Conservation (phyloP, 2,113 vertebrate genomes). For the Drymodes brunneopygia region DNA sequence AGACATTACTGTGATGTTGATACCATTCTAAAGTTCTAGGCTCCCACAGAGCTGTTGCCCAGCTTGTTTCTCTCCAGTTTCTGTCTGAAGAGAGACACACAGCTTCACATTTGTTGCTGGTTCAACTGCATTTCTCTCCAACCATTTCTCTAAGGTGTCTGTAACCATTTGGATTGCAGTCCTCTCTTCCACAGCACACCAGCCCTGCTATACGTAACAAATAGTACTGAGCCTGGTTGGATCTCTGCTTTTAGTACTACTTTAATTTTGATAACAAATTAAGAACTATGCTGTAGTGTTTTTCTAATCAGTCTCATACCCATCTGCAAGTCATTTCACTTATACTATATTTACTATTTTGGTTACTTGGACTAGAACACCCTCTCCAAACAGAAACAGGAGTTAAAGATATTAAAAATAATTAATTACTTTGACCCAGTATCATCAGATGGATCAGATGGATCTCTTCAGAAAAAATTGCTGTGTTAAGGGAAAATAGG, state of each 20-base stretch:
- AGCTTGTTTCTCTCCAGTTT: neutral
- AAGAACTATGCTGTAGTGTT: neutral
- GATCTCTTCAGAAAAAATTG: neutral
- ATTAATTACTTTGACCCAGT: neutral
- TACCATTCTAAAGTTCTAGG: neutral
- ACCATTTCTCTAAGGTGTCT: neutral
- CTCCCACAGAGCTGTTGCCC: neutral
- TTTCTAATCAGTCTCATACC: neutral
- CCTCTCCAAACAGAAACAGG: neutral
- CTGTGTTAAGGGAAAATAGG: neutral
- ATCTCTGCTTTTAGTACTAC: neutral
- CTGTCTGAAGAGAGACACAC: neutral
- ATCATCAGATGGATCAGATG: neutral
- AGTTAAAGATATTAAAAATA: neutral
- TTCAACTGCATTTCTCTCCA: neutral
- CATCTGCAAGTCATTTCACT: neutral
- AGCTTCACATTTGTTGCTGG: neutral
- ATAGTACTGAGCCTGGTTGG: neutral
- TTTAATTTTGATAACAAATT: neutral
- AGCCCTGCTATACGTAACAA: neutral
- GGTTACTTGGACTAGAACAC: neutral
- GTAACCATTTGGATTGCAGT: neutral
- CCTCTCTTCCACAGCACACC: neutral
- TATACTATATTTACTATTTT: accelerated
- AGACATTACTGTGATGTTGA: neutral